These are phyloP conservation scores for Macrophya alboannulata DNA, from an alignment of 2,888 invertebrate genomes.

Conservation along the genomic window DNA sequence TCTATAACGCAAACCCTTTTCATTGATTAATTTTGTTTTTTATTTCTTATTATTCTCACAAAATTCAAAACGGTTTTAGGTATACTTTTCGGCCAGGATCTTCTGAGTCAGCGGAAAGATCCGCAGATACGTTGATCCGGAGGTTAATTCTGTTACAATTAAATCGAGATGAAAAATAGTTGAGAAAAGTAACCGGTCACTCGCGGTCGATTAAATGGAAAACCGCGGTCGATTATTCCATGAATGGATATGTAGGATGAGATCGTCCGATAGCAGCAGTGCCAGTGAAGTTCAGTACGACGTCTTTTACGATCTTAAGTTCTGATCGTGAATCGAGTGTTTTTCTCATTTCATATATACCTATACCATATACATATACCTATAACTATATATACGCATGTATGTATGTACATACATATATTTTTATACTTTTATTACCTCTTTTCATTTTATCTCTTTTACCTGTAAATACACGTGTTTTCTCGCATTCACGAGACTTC, in stretches of 20 bases:
- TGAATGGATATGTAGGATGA: conserved; percentile 52
- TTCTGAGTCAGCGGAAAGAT: background rate
- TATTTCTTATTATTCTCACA: background rate
- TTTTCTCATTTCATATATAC: background rate
- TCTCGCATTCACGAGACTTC: conserved; percentile 23
- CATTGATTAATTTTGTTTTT: background rate
- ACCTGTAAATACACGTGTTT: conserved; percentile 49
- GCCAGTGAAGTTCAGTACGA: background rate
- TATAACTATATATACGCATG: background rate
- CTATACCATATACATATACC: background rate
- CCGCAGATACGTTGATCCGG: background rate
- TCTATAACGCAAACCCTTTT: background rate
- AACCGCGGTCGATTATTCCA: conserved; percentile 37
- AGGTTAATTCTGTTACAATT: background rate
- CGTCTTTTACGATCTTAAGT: conserved; percentile 37
- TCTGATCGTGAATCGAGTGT: background rate
- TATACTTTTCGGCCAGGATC: background rate
- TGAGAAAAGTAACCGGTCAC: conserved; percentile 7
- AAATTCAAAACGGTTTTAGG: background rate
- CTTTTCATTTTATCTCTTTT: conserved; percentile 11
- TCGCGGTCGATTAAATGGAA: conserved; percentile 42
- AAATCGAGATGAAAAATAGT: background rate
- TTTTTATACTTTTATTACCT: background rate
- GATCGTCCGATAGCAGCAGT: conserved; percentile 25
- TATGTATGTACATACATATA: background rate